Percentiles rank a stretch among this genome's conserved stretches.
Evolutionary conservation across 2,888 invertebrate genomes (phyloP).

Genomic region (Drosophila borborema): DNA sequence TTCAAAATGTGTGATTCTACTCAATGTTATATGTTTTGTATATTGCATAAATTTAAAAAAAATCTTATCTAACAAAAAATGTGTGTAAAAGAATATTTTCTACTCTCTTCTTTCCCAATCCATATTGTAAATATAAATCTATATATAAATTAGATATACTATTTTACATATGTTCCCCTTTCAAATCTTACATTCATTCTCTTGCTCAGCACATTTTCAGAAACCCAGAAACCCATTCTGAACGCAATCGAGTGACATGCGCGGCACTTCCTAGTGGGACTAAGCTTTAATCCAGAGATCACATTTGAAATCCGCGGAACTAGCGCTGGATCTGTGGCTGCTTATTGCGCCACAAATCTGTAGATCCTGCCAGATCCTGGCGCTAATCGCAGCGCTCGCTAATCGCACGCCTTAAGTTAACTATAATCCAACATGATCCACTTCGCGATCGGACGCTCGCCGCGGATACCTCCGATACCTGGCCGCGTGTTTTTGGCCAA

Average conservation of each 20-base stretch:
- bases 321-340: conserved; percentile 44
- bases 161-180: no score
- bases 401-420: conserved; percentile 71
- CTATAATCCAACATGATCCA: conserved; percentile 75
- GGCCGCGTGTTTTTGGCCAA: conserved; percentile 38
- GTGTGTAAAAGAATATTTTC: not conserved
- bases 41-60: not conserved
- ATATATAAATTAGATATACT: not conserved
- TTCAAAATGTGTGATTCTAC: not conserved
- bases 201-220: conserved; percentile 3
- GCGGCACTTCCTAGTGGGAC: conserved; percentile 41
- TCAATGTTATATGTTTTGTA: no score
- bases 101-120: not conserved
- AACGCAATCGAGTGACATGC: not conserved
- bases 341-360: conserved; percentile 65
- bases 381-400: conserved; percentile 63
- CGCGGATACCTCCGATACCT: conserved; percentile 22
- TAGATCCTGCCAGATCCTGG: conserved; percentile 56
- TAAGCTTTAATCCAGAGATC: conserved; percentile 57
- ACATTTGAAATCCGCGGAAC: conserved; percentile 57
- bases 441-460: conserved; percentile 44
- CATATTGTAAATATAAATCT: not conserved
- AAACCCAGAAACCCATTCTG: conserved; percentile 20
- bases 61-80: not conserved
- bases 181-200: not conserved